Evolutionary conservation across 2,888 invertebrate genomes (phyloP), one percentile per base, ranked within the genome.

Genomic region (Tromatobia lineatoria): DNA sequence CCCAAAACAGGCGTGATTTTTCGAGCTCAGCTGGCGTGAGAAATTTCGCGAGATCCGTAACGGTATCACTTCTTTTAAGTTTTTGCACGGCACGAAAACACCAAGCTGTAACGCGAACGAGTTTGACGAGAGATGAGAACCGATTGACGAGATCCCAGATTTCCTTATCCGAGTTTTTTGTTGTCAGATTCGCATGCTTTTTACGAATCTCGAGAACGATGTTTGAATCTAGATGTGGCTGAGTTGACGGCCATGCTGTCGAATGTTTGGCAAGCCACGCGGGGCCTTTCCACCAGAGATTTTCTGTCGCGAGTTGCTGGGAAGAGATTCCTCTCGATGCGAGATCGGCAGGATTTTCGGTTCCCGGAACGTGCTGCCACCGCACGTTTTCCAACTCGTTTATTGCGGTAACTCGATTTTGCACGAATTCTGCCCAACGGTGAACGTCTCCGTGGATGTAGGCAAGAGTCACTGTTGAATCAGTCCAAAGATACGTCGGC

Each of bases 301-400:
- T 0, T 0, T 47, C 13, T 0, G 8, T 6, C 6, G 0, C 15
- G 10, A 73, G 74, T 3, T 34, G 74, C 2, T 7, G 34, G 1
- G 61, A 20, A 0, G 74, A 50, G 7, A 29, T 8, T 0, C 74
- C 74, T 4, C 74, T 61, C 0, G 74, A 74, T 1, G 61, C 74
- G 11, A 11, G 20, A 13, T 61, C 50, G 4, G 61, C 47, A 1
- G 73, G 74, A 25, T 59, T 50, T 20, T 34, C 74, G 4, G 8
- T 15, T 3, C 47, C 61, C 0, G 67, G 8, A 8, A 67, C 67
- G 47, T 67, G 67, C 4, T 20, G 47, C 67, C 50, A 61, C 2
- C 4, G 90, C 88, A 42, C 90, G 75, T 74, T 91, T 90, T 7
- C 88, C 85, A 3, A 86, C n/a, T n/a, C n/a, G n/a, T n/a, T n/a